phyloP scores from a whole-genome alignment of 2,113 vertebrate genomes.

The Vanacampus margaritifer region DNA sequence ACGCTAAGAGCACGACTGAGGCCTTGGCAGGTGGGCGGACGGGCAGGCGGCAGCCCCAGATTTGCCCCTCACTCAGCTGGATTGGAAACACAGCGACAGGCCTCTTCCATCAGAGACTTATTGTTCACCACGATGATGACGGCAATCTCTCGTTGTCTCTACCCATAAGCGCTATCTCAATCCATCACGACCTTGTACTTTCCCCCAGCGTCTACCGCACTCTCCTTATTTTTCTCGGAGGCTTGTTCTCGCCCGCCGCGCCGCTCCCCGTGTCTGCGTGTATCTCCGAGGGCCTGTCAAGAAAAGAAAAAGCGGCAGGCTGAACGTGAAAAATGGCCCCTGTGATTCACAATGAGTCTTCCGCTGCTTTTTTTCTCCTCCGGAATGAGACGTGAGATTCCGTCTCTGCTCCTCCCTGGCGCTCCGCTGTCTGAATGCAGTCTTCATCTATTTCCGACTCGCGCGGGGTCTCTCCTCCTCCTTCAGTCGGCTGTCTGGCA shows the following conservation, averaged over 20 bases:
- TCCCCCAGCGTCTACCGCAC: constrained; percentile 22
- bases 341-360: constrained; percentile 28
- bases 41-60: constrained; percentile 7
- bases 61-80: constrained; percentile 28
- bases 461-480: constrained; percentile 3
- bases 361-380: constrained; percentile 35
- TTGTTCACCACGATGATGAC: constrained; percentile 58
- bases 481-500: constrained; percentile 49
- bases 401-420: constrained; percentile 13
- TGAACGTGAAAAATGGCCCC: constrained; percentile 34
- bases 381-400: constrained; percentile 33
- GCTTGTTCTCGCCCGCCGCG: constrained; percentile 15
- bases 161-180: constrained; percentile 37
- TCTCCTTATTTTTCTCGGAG: constrained; percentile 27
- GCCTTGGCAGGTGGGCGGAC: constrained; percentile 53
- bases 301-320: constrained; percentile 27
- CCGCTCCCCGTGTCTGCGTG: constrained; percentile 21
- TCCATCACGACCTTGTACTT: constrained; percentile 43
- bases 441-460: constrained; percentile 36
- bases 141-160: constrained; percentile 47
- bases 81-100: constrained; percentile 35
- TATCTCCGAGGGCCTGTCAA: constrained; percentile 43
- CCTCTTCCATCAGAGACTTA: constrained; percentile 48
- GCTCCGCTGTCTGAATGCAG: constrained; percentile 28
- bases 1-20: constrained; percentile 60